Evolutionary conservation across 2,888 invertebrate species (phyloP).

Genomic region (Cephalotes varians): DNA sequence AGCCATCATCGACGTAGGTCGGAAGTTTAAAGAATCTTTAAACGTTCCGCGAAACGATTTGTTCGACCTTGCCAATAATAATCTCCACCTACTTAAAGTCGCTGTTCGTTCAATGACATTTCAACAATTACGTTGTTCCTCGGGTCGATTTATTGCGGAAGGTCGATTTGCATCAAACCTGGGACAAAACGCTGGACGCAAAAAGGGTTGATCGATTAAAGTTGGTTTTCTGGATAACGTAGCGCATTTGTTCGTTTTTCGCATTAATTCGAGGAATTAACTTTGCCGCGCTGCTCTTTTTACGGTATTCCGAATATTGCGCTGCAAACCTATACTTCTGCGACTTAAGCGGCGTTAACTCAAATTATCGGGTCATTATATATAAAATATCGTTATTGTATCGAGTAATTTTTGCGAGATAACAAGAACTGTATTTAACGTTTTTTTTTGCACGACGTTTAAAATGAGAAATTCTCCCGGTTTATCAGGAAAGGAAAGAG

Average conservation of each 20-base stretch:
- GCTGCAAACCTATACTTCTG: not conserved
- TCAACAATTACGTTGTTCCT: not conserved
- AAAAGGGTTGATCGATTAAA: not conserved
- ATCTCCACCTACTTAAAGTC: slow-evolving; percentile 43
- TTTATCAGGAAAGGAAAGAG: not conserved
- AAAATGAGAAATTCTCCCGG: not conserved
- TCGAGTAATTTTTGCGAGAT: not conserved
- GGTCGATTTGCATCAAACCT: slow-evolving; percentile 20
- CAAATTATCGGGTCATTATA: not conserved
- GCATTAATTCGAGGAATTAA: not conserved
- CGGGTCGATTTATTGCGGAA: slow-evolving; percentile 4
- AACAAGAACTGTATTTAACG: slow-evolving; percentile 1
- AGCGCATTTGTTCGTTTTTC: not conserved
- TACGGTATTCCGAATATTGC: not conserved
- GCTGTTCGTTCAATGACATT: slow-evolving; percentile 17
- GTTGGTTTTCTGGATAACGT: not conserved
- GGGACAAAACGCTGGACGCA: not conserved
- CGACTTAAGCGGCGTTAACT: not conserved
- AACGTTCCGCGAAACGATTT: slow-evolving; percentile 48
- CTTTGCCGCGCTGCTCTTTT: not conserved
- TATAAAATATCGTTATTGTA: not conserved
- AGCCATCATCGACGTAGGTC: slow-evolving; percentile 15
- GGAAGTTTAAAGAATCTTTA: slow-evolving; percentile 46
- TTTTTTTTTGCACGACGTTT: not conserved
- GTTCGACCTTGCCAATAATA: slow-evolving; percentile 47